These are phyloP conservation scores for Perognathus longimembris DNA, from an alignment of 2,113 vertebrate species.

Conservation along the genomic window DNA sequence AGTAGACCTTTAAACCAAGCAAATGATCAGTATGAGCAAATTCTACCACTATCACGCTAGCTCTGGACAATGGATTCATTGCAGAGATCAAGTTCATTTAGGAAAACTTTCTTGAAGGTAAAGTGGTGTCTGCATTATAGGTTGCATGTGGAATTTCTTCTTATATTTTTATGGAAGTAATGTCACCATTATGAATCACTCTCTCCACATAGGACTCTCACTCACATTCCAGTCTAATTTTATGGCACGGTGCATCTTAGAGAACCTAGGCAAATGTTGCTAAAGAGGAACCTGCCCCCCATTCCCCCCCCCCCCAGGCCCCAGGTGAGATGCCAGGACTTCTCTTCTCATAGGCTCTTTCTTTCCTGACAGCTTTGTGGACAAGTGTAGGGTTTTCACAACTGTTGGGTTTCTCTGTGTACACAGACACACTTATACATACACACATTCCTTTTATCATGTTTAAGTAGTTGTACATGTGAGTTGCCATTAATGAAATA, in stretches of 20 bases:
- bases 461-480: too few relatives aligned
- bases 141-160: accelerated
- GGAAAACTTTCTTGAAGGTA: neutral
- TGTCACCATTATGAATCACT: accelerated
- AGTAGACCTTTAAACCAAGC: neutral
- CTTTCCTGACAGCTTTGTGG: neutral
- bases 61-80: neutral
- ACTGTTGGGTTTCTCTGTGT: neutral
- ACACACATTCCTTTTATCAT: too few relatives aligned
- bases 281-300: accelerated
- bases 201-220: too few relatives aligned
- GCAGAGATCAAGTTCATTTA: neutral
- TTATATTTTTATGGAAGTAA: neutral
- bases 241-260: too few relatives aligned
- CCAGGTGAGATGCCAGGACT: accelerated
- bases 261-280: too few relatives aligned
- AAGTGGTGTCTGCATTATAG: neutral
- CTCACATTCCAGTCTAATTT: too few relatives aligned
- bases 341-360: neutral
- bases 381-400: neutral
- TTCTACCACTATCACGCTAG: neutral
- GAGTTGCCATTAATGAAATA: too few relatives aligned
- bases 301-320: too few relatives aligned
- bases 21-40: neutral
- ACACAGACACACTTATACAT: too few relatives aligned